phyloP scores from a whole-genome alignment of 1,140 invertebrate species.

The Littorina saxatilis region DNA sequence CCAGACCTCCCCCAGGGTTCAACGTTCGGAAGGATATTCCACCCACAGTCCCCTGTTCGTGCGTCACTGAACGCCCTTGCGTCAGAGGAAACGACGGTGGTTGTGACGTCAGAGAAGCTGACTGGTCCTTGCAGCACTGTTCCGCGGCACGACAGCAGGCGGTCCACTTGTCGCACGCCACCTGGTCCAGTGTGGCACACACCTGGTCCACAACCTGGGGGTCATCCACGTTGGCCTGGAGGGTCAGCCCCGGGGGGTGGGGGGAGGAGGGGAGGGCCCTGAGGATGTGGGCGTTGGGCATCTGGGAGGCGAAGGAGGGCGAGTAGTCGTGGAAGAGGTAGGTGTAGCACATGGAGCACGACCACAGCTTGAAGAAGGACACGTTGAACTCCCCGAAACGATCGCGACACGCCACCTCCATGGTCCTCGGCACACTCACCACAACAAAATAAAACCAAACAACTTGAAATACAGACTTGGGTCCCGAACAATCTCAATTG shows the following conservation, averaged over 20 bases:
- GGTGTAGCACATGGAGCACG: constrained; percentile 50
- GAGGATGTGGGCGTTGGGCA: neutral
- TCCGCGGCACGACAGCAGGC: constrained; percentile 52
- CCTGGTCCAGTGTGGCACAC: constrained; percentile 40
- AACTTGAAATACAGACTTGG: no score
- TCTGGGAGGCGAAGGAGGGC: neutral
- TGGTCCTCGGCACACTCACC: neutral
- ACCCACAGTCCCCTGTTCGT: neutral
- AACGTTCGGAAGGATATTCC: neutral
- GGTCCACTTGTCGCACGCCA: constrained; percentile 49
- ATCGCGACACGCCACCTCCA: constrained; percentile 41
- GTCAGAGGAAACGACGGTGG: neutral
- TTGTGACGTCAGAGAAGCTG: neutral
- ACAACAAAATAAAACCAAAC: no score
- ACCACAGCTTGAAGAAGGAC: constrained; percentile 43
- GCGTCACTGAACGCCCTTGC: neutral
- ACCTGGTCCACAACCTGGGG: constrained; percentile 16
- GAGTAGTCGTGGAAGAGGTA: constrained; percentile 45
- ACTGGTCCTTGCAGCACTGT: constrained; percentile 48
- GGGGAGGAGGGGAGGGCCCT: constrained; percentile 28
- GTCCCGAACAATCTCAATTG: neutral
- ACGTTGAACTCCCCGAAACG: constrained; percentile 38
- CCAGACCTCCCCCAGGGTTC: no score
- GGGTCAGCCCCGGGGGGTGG: constrained; percentile 29
- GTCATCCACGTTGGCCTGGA: constrained; percentile 47